Base-by-base conservation (phyloP, 2,113 vertebrate species). In the Amblyopsis rosae region DNA sequence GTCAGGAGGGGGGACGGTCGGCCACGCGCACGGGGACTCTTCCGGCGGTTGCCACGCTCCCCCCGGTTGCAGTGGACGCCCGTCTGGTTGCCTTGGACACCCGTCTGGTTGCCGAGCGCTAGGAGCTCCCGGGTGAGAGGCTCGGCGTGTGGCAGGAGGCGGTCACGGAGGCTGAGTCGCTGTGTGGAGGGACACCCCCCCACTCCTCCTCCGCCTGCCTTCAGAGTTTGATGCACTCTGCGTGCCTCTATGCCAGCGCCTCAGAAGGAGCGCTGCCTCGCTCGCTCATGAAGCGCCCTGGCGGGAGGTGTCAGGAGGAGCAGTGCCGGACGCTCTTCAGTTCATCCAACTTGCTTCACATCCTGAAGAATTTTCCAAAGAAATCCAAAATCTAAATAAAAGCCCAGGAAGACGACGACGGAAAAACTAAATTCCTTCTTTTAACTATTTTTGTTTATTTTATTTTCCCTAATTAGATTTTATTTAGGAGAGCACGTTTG, bases 241-340 rank as follows among this genome's bases (percentile, higher is more conserved):
- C 48, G 41, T 60, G 75, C 9, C 65, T 57, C 59, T 67, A 3
- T 62, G 33, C 59, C 65, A 57, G 63, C 59, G 56, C 19, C 67
- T 33, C 75, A 46, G 74, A 46, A 69, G 61, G 56, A 62, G 17
- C 48, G 26, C 6, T 59, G 46, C 41, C 61, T 54, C 19, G 16
- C 49, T 45, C 48, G 9, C 47, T 49, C 47, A 13, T 19, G 10
- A 16, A n/a, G 3, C 49, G 3, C 41, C 9, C 49, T 9, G 8
- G 9, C 49, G 3, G 10, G 19, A 41, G 62, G 70, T 72, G 65
- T 59, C 62, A 26, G 26, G 26, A 26, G 26, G 1, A 26, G 26
- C 1, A 26, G 19, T 19, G 19, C 19, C 46, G 50, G 54, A 7
- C 65, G 55, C 72, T 72, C 59, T 45, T 41, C 11, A 58, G 67